Evolutionary conservation across 2,888 invertebrate genomes (phyloP).

Genomic region (Phania funesta): DNA sequence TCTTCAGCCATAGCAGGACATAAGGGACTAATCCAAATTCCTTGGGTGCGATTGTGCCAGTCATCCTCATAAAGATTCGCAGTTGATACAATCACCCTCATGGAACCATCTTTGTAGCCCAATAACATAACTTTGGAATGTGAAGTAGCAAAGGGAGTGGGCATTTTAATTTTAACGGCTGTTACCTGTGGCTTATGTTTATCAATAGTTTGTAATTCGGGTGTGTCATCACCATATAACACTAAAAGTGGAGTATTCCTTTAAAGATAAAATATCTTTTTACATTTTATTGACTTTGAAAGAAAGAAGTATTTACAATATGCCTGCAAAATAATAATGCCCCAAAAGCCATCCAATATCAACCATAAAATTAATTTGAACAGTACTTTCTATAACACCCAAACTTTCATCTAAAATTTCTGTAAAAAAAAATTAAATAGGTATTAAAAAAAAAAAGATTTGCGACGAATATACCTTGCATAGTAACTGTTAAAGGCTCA

Average conservation of each 20-base stretch:
- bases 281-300: background rate
- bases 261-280: slow-evolving; percentile 41
- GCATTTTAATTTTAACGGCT: slow-evolving; percentile 86
- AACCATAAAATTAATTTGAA: slow-evolving; percentile 97
- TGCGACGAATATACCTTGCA: slow-evolving; percentile 82
- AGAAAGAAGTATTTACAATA: slow-evolving; percentile 81
- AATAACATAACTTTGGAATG: slow-evolving; percentile 96
- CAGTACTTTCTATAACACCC: slow-evolving; percentile 86
- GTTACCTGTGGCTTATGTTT: slow-evolving; percentile 85
- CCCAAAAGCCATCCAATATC: slow-evolving; percentile 93
- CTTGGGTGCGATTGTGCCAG: slow-evolving; percentile 97
- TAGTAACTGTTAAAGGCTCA: slow-evolving; percentile 85
- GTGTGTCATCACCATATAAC: slow-evolving; percentile 88
- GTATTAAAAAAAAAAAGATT: background rate
- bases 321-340: slow-evolving; percentile 90
- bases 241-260: slow-evolving; percentile 87
- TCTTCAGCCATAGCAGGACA: slow-evolving; percentile 84
- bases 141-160: slow-evolving; percentile 91
- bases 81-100: slow-evolving; percentile 93
- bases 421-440: slow-evolving; percentile 70
- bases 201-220: slow-evolving; percentile 82
- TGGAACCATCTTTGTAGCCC: slow-evolving; percentile 89
- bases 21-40: slow-evolving; percentile 94
- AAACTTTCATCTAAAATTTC: slow-evolving; percentile 90
- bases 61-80: slow-evolving; percentile 95